phyloP scores from a whole-genome alignment of 2,797 vertebrate genomes.

The Caiman crocodilus region DNA sequence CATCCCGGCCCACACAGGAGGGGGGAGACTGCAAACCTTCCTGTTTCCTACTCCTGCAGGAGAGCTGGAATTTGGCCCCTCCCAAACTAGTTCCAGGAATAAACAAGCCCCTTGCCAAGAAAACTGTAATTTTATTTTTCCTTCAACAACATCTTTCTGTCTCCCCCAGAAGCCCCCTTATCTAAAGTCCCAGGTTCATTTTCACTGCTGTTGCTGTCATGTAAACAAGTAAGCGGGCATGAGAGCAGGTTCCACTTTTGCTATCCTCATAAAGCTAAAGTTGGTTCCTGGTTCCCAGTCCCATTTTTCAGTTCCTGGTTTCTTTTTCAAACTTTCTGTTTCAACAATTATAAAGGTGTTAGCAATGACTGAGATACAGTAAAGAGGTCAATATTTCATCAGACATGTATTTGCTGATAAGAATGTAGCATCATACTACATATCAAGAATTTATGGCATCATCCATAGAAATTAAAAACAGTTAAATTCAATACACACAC shows the following conservation, averaged over 20 bases:
- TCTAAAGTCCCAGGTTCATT: background rate
- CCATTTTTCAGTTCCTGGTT: too few species aligned
- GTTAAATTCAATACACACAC: too few species aligned
- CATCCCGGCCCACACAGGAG: background rate
- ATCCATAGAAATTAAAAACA: too few species aligned
- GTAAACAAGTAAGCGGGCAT: background rate
- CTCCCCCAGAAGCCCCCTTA: background rate
- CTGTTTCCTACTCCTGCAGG: conserved; percentile 27
- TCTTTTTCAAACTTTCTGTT: too few species aligned
- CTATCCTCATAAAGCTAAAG: background rate
- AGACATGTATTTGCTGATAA: too few species aligned
- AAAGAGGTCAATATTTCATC: too few species aligned
- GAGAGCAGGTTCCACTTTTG: background rate
- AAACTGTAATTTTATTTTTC: background rate
- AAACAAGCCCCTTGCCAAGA: background rate
- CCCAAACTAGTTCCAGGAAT: background rate
- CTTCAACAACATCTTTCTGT: background rate
- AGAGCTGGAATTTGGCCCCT: background rate
- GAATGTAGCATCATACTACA: too few species aligned
- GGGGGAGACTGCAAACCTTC: background rate
- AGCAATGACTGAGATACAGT: too few species aligned
- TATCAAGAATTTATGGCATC: too few species aligned
- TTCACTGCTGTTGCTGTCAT: background rate
- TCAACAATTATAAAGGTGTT: too few species aligned
- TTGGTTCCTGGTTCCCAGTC: too few species aligned